Base-by-base conservation (phyloP, 2,888 invertebrate genomes). In the Drosophila mettleri region DNA sequence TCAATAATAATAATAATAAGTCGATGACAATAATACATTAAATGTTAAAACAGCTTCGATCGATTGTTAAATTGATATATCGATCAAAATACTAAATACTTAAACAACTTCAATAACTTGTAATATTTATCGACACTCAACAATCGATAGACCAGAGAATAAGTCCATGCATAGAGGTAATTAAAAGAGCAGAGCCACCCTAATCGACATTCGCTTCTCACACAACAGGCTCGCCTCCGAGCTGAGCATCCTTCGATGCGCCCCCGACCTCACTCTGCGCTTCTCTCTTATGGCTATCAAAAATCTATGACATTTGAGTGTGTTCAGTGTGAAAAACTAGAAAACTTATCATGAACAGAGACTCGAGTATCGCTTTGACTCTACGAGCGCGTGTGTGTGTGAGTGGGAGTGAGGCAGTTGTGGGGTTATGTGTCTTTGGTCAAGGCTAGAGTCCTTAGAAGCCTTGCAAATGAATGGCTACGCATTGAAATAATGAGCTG, bases 401-500 rank as follows among this genome's bases (percentile, higher is more conserved):
- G 49, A 29, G 24, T 10, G 24, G 18, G 34, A 2, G 27, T 8
- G 33, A n/a, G 3, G 2, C 4, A 2, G 4, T 3, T n/a, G n/a
- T 43, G 27, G 43, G 43, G 29, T 22, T 12, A 33, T 31, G 22
- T 39, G 18, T 8, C 24, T 51, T 46, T 27, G 20, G 41, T 49
- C 38, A 46, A 33, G n/a, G 36, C 20, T 33, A 33, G 52, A 66
- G 61, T 51, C 38, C 29, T 38, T 79, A 59, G 36, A 78, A 78
- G 69, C 78, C 78, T 63, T 67, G 76, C 73, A 75, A 83, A 86
- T 80, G 76, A 83, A 83, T 86, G 71, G 69, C 86, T 53, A 60
- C 68, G 76, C 76, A 86, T 80, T 68, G 73, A 87, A 86, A 82
- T 87, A 86, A 85, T 86, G 84, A 85, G 87, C 65, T 60, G 80